Conservation (phyloP, 2,888 invertebrate species). For the Geotrupes spiniger region DNA sequence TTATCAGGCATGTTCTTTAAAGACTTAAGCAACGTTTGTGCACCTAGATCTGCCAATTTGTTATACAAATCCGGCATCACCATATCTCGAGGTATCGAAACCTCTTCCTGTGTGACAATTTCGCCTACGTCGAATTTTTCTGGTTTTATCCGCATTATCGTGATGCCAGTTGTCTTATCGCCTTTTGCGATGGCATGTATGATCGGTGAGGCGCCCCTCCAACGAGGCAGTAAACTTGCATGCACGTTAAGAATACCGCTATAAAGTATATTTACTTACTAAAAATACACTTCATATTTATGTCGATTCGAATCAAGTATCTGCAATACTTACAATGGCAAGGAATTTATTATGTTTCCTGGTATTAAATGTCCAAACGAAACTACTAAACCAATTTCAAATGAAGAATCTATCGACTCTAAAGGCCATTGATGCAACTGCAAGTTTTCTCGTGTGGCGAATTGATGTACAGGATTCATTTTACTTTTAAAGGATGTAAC, state of each 20-base stretch:
- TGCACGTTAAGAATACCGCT: slow-evolving; percentile 94
- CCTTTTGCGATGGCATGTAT: slow-evolving; percentile 81
- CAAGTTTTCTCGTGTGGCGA: slow-evolving; percentile 62
- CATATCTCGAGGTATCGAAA: slow-evolving; percentile 57
- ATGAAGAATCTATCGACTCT: slow-evolving; percentile 50
- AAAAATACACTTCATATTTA: slow-evolving; percentile 13
- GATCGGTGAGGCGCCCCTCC: slow-evolving; percentile 93
- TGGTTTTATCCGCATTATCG: slow-evolving; percentile 83
- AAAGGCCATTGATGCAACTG: slow-evolving; percentile 66
- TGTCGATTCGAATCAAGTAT: slow-evolving; percentile 10
- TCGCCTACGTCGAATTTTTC: slow-evolving; percentile 79
- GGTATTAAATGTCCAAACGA: slow-evolving; percentile 94
- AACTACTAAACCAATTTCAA: slow-evolving; percentile 85
- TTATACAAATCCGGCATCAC: slow-evolving; percentile 64
- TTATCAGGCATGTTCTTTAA: slow-evolving; percentile 59
- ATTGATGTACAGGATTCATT: slow-evolving; percentile 64
- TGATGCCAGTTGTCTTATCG: slow-evolving; percentile 76
- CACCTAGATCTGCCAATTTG: slow-evolving; percentile 66
- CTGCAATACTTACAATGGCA: slow-evolving; percentile 70
- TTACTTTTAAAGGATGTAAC: slow-evolving; percentile 66
- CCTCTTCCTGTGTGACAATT: slow-evolving; percentile 59
- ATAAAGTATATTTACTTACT: slow-evolving; percentile 34
- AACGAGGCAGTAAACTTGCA: slow-evolving; percentile 85
- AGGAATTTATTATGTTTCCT: slow-evolving; percentile 66
- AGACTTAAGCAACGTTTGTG: slow-evolving; percentile 62